A percentile compares a stretch with the other conserved stretches of the same genome.
Conservation (phyloP, 2,113 vertebrate species). For the Bolborhynchus lineola region DNA sequence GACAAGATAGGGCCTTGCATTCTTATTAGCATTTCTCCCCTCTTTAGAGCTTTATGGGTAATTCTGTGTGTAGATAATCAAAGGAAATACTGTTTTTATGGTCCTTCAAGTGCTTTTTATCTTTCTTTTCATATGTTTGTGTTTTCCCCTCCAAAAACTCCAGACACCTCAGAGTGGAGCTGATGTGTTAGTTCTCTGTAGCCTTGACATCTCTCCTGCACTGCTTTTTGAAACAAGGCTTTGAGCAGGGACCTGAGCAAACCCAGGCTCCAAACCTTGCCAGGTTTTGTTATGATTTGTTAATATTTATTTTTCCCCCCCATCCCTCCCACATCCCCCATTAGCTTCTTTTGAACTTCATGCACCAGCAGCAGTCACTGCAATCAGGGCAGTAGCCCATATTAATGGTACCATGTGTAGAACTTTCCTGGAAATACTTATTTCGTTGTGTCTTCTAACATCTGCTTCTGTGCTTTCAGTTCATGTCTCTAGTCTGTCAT, state of each 20-base stretch:
- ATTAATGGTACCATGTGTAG: not conserved
- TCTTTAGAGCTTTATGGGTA: not conserved
- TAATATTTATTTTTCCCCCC: not conserved
- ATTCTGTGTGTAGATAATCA: not conserved
- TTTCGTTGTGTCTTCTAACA: conserved; percentile 2
- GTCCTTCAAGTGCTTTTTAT: not conserved
- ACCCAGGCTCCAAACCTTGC: not conserved
- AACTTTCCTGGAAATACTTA: conserved; percentile 19
- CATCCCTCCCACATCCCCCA: not conserved
- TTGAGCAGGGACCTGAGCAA: not conserved
- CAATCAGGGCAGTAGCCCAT: conserved; percentile 26
- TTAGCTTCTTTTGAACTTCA: not conserved
- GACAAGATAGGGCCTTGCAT: not conserved
- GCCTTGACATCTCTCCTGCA: accelerated
- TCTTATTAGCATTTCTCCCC: not conserved
- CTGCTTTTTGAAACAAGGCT: not conserved
- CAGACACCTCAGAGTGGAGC: not conserved
- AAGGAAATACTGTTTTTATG: not conserved
- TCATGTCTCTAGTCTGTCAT: conserved; percentile 34
- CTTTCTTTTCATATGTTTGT: not conserved
- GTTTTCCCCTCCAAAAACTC: not conserved
- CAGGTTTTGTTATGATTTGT: not conserved
- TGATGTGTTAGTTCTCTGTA: not conserved
- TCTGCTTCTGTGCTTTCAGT: conserved; percentile 47
- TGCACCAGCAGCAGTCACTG: not conserved